A percentile compares a stretch with the other conserved stretches of the same genome.
These are phyloP conservation scores for Drosophila hydei DNA, from an alignment of 1,140 invertebrate genomes.

Conservation along the genomic window DNA sequence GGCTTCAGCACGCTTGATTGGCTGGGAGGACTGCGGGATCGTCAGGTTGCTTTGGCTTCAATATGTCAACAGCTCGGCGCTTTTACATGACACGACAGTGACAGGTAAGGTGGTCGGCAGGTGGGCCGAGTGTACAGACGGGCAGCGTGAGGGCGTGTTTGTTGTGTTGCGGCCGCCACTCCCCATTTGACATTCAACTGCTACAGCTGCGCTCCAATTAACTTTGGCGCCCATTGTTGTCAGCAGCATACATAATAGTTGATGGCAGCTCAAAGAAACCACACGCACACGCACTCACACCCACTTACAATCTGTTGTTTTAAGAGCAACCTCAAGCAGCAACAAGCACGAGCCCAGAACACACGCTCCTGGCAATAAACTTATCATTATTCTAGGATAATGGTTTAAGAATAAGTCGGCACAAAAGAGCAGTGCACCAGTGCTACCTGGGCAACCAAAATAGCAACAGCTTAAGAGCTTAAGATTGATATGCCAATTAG, in stretches of 20 bases:
- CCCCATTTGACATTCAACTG: conserved; percentile 23
- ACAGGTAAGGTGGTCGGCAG: neutral
- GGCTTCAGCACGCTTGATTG: neutral
- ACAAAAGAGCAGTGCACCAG: neutral
- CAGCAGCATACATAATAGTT: conserved; percentile 19
- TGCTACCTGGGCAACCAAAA: neutral
- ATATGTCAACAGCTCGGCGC: conserved; percentile 41
- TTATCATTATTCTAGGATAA: conserved; percentile 53
- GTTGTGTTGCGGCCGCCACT: conserved; percentile 11
- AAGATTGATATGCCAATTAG: conserved; percentile 5
- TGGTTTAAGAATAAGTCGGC: conserved; percentile 42
- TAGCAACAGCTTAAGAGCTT: neutral
- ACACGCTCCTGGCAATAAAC: conserved; percentile 51
- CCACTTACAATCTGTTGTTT: conserved; percentile 21
- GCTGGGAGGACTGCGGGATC: neutral
- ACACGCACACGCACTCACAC: neutral
- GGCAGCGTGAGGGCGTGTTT: neutral
- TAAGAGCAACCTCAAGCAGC: conserved; percentile 6
- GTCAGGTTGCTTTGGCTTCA: conserved; percentile 10
- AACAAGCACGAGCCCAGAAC: neutral
- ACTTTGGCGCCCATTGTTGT: conserved; percentile 62
- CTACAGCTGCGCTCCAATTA: conserved; percentile 63
- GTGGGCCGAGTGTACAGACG: neutral
- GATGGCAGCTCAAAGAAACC: conserved; percentile 10
- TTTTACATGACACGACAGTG: conserved; percentile 36